phyloP scores from a whole-genome alignment of 2,888 invertebrate species.

The Linnaemya tessellans region DNA sequence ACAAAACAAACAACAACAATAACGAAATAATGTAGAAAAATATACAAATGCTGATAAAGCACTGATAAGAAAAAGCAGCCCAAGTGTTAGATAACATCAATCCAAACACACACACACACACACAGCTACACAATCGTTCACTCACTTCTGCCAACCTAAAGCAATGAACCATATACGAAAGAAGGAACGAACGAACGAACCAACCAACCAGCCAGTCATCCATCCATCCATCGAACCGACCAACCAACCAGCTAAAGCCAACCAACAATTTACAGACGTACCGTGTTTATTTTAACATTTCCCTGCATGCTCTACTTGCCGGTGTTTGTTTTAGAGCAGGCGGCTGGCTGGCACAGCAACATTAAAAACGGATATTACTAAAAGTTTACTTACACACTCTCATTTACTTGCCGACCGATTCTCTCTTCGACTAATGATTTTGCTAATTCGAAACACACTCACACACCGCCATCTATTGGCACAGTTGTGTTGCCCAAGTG shows the following conservation, averaged over 20 bases:
- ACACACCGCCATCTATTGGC: neutral
- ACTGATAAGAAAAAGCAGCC: slow-evolving; percentile 82
- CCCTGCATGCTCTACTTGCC: slow-evolving; percentile 40
- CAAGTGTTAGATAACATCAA: slow-evolving; percentile 81
- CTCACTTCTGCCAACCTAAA: slow-evolving; percentile 58
- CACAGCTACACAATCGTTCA: slow-evolving; percentile 40
- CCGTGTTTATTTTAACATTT: slow-evolving; percentile 74
- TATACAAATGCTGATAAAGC: slow-evolving; percentile 82
- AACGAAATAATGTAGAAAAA: slow-evolving; percentile 61
- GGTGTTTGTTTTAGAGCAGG: slow-evolving; percentile 10
- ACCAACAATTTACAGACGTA: slow-evolving; percentile 54
- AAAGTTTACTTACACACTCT: slow-evolving; percentile 42
- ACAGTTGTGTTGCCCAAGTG: neutral
- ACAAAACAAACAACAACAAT: slow-evolving; percentile 54
- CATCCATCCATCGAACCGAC: slow-evolving; percentile 39
- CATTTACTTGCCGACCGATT: slow-evolving; percentile 1
- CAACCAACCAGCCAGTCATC: slow-evolving; percentile 38
- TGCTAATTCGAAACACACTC: slow-evolving; percentile 20
- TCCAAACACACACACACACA: slow-evolving; percentile 65
- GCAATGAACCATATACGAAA: slow-evolving; percentile 53
- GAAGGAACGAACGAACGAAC: slow-evolving; percentile 17
- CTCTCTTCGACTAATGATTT: slow-evolving; percentile 50
- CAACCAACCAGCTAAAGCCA: slow-evolving; percentile 53
- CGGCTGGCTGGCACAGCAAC: slow-evolving; percentile 4
- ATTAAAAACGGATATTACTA: slow-evolving; percentile 65